Evolutionary conservation across 2,888 invertebrate species (phyloP), one percentile per base, ranked within the genome.

Genomic region (Drosophila percnosoma): DNA sequence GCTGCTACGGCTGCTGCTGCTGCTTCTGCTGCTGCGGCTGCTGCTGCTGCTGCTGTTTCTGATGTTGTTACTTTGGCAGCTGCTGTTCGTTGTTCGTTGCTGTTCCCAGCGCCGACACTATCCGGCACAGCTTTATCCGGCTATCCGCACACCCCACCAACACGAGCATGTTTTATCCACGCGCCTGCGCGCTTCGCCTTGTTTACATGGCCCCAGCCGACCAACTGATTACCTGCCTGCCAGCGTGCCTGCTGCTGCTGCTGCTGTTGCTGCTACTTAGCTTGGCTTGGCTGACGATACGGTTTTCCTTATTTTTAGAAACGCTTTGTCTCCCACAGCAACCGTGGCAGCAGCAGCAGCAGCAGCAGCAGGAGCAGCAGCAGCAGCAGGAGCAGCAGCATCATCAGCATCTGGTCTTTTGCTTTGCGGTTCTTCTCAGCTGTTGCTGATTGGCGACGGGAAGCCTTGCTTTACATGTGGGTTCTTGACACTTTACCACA

Each of bases 201-300:
- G 87, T 87, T 85, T 83, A 87, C 82, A 82, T 73, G 68, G 66
- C 84, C 73, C 69, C 81, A 60, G 64, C 68, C 40, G 59, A 74
- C 73, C 55, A 55, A 36, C 54, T 21, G 42, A 55, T 63, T 75
- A 71, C 53, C 63, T 78, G 60, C 48, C 45, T 57, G 65, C 13
- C 68, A 36, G 29, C 21, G 21, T 38, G 18, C 6, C 27, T 63
- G 57, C 15, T 63, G 34, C 42, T 59, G 61, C 24, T 74, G 48
- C 40, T 72, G 55, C 55, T 69, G 57, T 36, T 76, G 68, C 52
- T 68, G 51, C 40, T 53, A 38, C 48, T 65, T 53, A 45, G 49
- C 40, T 78, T 40, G 54, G 55, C 59, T 74, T 34, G 57, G 38
- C 69, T 73, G 55, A 38, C 63, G 58, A 82, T 24, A 58, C 67